Evolutionary conservation across 2,888 invertebrate genomes (phyloP), one percentile per base, ranked within the genome.

Genomic region (Dynastes tityus): DNA sequence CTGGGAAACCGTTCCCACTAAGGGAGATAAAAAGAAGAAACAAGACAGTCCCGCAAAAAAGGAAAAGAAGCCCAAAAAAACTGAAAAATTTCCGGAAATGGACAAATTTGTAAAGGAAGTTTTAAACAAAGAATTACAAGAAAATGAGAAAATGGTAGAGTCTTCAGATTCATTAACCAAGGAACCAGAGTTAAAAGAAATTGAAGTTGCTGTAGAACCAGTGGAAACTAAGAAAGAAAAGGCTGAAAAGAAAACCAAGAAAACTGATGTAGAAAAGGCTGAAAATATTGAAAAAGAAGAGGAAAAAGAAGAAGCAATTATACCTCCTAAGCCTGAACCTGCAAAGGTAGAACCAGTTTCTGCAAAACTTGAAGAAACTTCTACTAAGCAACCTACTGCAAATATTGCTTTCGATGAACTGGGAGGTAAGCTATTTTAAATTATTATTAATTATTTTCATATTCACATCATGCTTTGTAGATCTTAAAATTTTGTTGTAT

Each of bases 1-100:
- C 71, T 95, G 95, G 95, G 93, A 95, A 89, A 91, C 91, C 83
- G 93, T 94, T 82, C 89, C 93, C 80, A 91, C 93, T 85, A 90
- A 93, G 87, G 91, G 92, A 84, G 95, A 95, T 80, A 95, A 94
- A 87, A 95, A 95, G 86, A 94, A 94, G 88, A 91, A 91, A 79
- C 91, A 92, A 74, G 88, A 88, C 22, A 84, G 87, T 40, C 87
- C 87, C 55, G 86, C 84, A 0, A 89, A 89, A 80, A 90, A 90
- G 81, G 88, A 88, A 61, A 89, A 88, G 80, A 85, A 85, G 78
- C 82, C 80, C 51, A 83, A 85, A 77, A 89, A 89, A 73, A 83
- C 84, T 49, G 88, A 89, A 22, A 89, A 89, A 78, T 82, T 85
- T 9, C 87, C 88, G 79, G 89, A 90, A 83, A 61, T 74, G 22